Evolutionary conservation across 2,113 vertebrate species (phyloP).

Genomic region (Otolemur garnettii): DNA sequence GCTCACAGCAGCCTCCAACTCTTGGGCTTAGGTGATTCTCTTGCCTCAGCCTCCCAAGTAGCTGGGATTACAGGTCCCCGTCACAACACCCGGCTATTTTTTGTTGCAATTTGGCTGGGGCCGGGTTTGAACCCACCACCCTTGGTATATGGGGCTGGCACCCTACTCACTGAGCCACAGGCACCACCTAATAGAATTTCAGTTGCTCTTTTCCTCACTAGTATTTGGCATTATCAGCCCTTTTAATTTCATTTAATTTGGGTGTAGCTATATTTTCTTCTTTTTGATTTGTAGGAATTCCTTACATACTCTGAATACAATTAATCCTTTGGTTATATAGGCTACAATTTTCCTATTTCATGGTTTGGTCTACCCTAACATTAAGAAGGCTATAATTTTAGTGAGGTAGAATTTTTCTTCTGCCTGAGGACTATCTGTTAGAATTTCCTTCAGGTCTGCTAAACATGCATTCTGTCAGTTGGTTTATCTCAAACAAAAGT

Average conservation of each 20-base stretch:
- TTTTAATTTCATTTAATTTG: background rate
- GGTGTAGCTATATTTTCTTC: background rate
- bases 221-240: fast-evolving
- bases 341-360: background rate
- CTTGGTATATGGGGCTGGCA: no score
- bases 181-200: no score
- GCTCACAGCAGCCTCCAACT: no score
- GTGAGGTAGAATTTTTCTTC: background rate
- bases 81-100: no score
- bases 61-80: no score
- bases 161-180: no score
- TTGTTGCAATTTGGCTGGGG: no score
- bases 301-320: background rate
- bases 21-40: no score
- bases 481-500: background rate
- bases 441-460: background rate
- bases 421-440: background rate
- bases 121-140: no score
- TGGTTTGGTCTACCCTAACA: slow-evolving; percentile 13
- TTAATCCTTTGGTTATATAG: background rate
- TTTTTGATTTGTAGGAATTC: background rate
- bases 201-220: background rate
- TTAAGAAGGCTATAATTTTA: background rate
- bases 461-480: background rate
- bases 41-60: no score